Conservation (phyloP, 2,888 invertebrate genomes). For the Thecophora atra region DNA sequence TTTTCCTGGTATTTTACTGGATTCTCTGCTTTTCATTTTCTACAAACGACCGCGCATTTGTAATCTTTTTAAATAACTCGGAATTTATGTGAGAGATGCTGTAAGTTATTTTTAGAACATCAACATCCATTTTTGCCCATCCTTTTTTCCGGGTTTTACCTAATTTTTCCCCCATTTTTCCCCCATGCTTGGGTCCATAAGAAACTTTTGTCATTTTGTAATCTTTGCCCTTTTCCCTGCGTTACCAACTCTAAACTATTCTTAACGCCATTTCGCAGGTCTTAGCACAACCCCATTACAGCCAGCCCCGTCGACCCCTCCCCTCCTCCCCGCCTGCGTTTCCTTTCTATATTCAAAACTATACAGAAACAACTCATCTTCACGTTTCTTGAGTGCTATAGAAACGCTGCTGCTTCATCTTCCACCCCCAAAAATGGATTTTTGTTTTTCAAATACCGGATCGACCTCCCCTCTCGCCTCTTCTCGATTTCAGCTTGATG, state of each 20-base stretch:
- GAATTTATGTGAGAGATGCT: constrained; percentile 14
- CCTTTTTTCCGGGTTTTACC: background rate
- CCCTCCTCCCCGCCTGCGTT: background rate
- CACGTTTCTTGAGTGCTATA: constrained; percentile 1
- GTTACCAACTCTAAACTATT: background rate
- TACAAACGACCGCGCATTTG: background rate
- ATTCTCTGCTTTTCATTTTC: too few species aligned
- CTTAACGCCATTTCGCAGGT: background rate
- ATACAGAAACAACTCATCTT: background rate
- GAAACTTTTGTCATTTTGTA: constrained; percentile 20
- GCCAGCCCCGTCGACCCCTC: background rate
- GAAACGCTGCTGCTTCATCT: background rate
- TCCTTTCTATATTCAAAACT: constrained; percentile 3
- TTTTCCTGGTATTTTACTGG: too few species aligned
- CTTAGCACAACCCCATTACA: background rate
- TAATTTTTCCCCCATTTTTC: background rate
- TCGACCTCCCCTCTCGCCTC: background rate
- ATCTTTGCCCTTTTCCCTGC: background rate
- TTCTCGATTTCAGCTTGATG: background rate
- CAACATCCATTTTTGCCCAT: background rate
- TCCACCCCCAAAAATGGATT: background rate
- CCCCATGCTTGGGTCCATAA: background rate
- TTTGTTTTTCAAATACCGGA: background rate
- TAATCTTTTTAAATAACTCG: constrained; percentile 14
- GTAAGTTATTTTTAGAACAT: background rate